Evolutionary conservation across 2,888 invertebrate species (phyloP), one percentile per base, ranked within the genome.

Genomic region (Aromia moschata): DNA sequence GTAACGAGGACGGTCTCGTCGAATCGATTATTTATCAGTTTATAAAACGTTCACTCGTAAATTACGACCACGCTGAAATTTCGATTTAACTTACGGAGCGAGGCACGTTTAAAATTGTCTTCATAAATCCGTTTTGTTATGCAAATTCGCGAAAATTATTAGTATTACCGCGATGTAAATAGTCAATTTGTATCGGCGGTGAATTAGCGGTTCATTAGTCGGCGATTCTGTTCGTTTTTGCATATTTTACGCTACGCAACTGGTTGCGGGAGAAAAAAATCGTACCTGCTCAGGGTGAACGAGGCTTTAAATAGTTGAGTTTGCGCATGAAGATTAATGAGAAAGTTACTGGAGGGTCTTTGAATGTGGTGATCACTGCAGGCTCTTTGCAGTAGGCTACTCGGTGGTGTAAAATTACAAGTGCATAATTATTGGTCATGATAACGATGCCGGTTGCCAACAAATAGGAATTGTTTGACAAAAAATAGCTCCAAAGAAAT

Each of bases 21-120:
- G 38, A 49, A 49, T 49, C 38, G 49, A 49, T 49, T 49, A 49
- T 49, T 49, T 49, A 49, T 49, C 25, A 38, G 49, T 38, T 20
- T 49, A 49, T 49, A 49, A 49, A 20, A 25, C 49, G 38, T 38
- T 49, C 49, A 20, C 38, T 38, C 38, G 38, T 49, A 49, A 49
- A 49, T 49, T 49, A 49, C 25, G 20, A 25, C 49, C 38, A 38
- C 49, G 49, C 37, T 49, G 49, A 49, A 11, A 20, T 33, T 38
- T 38, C 49, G 38, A 38, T 49, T 49, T 20, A 49, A 49, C 38
- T 49, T 49, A 49, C 17, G 10, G 14, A 15, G 10, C 2, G n/a
- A 25, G 15, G 49, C 18, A 49, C 25, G 40, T 49, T 49, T 45
- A 25, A 49, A 49, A 49, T 49, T 49, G 40, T 38, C 38, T 40